These are phyloP conservation scores for Thecocarcelia acutangulata DNA, from an alignment of 2,888 invertebrate species.

Conservation along the genomic window DNA sequence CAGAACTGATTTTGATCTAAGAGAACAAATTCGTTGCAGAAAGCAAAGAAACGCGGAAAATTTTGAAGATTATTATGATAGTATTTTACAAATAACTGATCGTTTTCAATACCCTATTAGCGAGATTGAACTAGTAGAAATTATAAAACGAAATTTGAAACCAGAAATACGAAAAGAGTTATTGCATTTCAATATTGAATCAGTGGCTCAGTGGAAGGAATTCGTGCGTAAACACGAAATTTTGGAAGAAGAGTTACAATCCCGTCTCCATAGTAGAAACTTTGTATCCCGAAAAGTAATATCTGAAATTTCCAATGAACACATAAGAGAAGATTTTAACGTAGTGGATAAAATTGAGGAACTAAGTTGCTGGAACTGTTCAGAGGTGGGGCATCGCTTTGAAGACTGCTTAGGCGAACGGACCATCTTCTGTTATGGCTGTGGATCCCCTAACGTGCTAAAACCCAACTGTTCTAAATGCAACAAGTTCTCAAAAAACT, in stretches of 20 bases:
- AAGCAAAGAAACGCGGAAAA: not conserved
- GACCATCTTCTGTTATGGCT: slow-evolving; percentile 12
- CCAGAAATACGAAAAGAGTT: slow-evolving; percentile 10
- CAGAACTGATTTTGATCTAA: not conserved
- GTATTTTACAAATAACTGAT: not conserved
- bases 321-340: not conserved
- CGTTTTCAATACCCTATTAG: not conserved
- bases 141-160: slow-evolving; percentile 1
- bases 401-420: not conserved
- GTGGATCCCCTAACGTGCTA: not conserved
- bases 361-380: not conserved
- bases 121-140: slow-evolving; percentile 4
- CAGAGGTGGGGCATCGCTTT: not conserved
- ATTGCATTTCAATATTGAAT: not conserved
- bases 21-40: not conserved
- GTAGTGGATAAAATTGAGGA: not conserved
- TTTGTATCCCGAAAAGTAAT: too few relatives aligned
- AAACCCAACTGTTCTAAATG: too few relatives aligned
- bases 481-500: too few relatives aligned
- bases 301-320: too few relatives aligned
- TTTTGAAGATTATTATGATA: not conserved
- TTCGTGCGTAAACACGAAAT: slow-evolving; percentile 14
- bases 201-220: not conserved
- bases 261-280: not conserved
- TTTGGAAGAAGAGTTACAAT: not conserved